These are phyloP conservation scores for Caenorhabditis wallacei DNA, from an alignment of 2,888 invertebrate species.

Conservation along the genomic window DNA sequence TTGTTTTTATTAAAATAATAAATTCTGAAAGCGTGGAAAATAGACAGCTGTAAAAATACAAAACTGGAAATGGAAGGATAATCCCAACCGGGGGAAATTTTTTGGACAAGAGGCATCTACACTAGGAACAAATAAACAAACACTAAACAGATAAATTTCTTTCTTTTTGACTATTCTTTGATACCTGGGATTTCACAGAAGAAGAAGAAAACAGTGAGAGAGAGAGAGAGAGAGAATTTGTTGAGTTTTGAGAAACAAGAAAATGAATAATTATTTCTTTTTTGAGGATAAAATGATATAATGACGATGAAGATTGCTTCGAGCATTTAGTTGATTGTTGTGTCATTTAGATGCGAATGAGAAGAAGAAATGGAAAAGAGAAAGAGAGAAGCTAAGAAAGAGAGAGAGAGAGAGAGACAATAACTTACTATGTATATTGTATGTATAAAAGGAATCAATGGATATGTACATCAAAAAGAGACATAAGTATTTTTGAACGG, in stretches of 20 bases:
- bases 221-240: constrained; percentile 14
- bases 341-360: constrained; percentile 54
- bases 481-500: constrained; percentile 4
- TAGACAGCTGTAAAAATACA: constrained; percentile 40
- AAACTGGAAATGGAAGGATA: constrained; percentile 8
- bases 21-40: constrained; percentile 37
- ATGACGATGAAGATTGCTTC: constrained; percentile 43
- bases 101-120: constrained; percentile 38
- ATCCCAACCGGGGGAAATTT: constrained; percentile 36
- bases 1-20: constrained; percentile 28
- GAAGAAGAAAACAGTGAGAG: constrained; percentile 23
- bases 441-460: constrained; percentile 29
- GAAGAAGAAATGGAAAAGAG: constrained; percentile 37
- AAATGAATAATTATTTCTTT: background rate
- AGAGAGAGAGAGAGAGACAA: constrained; percentile 9
- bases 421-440: constrained; percentile 62
- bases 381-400: background rate
- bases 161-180: constrained; percentile 46
- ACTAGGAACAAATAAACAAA: constrained; percentile 17
- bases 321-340: constrained; percentile 32
- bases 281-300: constrained; percentile 4
- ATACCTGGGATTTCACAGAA: constrained; percentile 58
- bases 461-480: constrained; percentile 43
- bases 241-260: constrained; percentile 19
- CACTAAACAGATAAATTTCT: constrained; percentile 56